phyloP scores from a whole-genome alignment of 2,797 vertebrate species.

The Mycteria americana region DNA sequence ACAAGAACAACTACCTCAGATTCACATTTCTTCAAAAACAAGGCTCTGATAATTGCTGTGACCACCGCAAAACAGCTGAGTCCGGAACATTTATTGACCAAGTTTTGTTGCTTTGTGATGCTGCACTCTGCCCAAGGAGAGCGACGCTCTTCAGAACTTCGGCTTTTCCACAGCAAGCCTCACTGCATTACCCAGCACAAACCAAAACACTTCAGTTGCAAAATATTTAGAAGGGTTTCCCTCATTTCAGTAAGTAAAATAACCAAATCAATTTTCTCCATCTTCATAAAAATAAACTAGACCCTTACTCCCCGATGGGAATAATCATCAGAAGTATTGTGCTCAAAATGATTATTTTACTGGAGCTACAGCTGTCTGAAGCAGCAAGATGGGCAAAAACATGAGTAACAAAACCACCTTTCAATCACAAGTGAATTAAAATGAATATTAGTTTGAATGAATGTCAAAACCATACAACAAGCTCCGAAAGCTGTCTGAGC shows the following conservation, averaged over 20 bases:
- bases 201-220: background rate
- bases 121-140: background rate
- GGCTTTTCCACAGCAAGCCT: background rate
- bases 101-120: background rate
- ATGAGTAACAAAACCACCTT: background rate
- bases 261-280: background rate
- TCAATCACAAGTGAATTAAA: background rate
- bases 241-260: background rate
- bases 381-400: background rate
- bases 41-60: background rate
- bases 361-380: background rate
- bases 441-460: background rate
- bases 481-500: slow-evolving; percentile 8
- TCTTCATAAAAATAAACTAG: background rate
- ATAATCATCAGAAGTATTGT: background rate
- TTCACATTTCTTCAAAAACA: background rate
- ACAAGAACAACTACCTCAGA: background rate
- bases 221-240: background rate
- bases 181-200: background rate
- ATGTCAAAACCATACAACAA: background rate
- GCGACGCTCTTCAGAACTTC: background rate
- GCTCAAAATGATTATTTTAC: background rate
- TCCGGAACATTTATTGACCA: background rate
- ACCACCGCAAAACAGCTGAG: background rate
- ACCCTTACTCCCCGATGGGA: background rate